phyloP scores from a whole-genome alignment of 2,797 vertebrate genomes.

The Chaetodon trifasciatus region DNA sequence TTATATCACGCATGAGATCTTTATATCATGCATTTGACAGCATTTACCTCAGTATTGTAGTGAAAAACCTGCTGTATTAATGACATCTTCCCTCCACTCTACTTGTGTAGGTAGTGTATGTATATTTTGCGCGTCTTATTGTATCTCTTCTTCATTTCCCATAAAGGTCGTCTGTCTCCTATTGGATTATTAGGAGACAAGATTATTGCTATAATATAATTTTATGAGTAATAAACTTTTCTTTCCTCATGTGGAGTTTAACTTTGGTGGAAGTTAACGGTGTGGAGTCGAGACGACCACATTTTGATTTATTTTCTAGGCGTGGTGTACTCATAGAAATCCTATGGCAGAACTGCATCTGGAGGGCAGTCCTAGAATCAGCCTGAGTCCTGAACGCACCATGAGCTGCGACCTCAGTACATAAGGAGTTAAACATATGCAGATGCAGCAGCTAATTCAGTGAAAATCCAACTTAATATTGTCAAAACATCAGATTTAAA shows the following conservation, averaged over 20 bases:
- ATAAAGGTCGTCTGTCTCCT: slow-evolving; percentile 46
- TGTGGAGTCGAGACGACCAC: slow-evolving; percentile 2
- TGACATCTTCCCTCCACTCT: neutral
- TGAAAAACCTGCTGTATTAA: slow-evolving; percentile 17
- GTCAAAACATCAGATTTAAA: neutral
- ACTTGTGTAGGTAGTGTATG: slow-evolving; percentile 37
- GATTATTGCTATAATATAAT: neutral
- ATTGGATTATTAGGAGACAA: neutral
- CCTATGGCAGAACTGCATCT: neutral
- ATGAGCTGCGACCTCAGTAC: neutral
- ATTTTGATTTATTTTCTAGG: neutral
- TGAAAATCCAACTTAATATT: neutral
- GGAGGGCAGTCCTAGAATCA: neutral
- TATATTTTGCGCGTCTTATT: slow-evolving; percentile 1
- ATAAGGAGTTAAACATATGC: slow-evolving; percentile 8
- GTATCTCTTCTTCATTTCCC: slow-evolving; percentile 44
- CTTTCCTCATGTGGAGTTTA: neutral
- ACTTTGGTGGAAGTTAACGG: neutral
- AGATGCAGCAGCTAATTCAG: neutral
- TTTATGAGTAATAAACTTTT: slow-evolving; percentile 18
- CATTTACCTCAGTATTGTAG: slow-evolving; percentile 7
- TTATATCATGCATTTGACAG: neutral
- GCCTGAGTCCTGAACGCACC: neutral
- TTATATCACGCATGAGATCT: neutral
- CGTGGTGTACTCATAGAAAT: neutral